Evolutionary conservation across 2,888 invertebrate genomes (phyloP).

Genomic region (Piscicola geometra): DNA sequence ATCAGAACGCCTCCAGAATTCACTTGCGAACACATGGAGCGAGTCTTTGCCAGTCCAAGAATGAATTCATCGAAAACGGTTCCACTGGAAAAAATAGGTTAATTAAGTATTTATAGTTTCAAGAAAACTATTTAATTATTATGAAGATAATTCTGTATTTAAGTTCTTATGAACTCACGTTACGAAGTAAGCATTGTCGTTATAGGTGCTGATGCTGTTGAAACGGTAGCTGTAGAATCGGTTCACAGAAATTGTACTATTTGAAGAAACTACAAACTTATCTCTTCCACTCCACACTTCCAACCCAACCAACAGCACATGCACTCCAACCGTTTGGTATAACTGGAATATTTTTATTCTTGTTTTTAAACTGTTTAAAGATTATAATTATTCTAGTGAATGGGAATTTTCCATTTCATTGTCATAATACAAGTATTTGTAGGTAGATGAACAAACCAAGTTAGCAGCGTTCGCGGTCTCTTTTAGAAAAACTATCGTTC

Average conservation of each 20-base stretch:
- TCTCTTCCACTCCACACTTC: conserved; percentile 18
- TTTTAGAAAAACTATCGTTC: background rate
- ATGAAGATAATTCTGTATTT: too few relatives aligned
- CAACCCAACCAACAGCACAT: conserved; percentile 17
- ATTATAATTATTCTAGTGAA: too few relatives aligned
- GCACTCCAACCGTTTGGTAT: conserved; percentile 16
- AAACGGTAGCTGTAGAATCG: conserved; percentile 14
- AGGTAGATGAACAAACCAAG: background rate
- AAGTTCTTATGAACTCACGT: too few relatives aligned
- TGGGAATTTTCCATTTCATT: too few relatives aligned
- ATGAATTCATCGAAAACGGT: background rate
- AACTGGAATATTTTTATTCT: background rate
- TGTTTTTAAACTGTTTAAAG: too few relatives aligned
- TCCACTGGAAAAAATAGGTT: background rate
- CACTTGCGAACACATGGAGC: conserved; percentile 9
- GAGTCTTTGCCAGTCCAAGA: conserved; percentile 4
- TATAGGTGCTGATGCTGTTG: background rate
- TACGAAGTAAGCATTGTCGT: conserved; percentile 8
- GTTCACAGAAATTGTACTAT: background rate
- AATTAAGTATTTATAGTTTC: too few relatives aligned
- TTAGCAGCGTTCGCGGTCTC: background rate
- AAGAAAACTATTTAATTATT: too few relatives aligned
- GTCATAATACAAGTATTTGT: too few relatives aligned
- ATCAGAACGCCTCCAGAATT: conserved; percentile 14
- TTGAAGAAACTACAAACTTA: conserved; percentile 1